phyloP scores from a whole-genome alignment of 2,888 invertebrate genomes.

The Boloria selene region DNA sequence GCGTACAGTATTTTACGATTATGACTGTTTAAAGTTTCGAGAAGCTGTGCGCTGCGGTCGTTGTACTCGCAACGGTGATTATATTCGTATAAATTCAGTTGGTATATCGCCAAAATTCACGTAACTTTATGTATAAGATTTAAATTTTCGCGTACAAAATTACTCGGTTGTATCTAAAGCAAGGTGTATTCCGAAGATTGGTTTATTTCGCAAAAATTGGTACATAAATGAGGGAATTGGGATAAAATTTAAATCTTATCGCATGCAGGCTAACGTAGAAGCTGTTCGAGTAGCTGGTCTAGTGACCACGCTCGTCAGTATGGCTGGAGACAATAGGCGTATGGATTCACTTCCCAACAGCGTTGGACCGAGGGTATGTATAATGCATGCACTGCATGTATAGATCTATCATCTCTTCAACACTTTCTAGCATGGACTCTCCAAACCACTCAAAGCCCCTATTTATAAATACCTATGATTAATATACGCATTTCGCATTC shows the following conservation, averaged over 20 bases:
- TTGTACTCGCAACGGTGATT: constrained; percentile 25
- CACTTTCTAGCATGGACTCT: constrained; percentile 14
- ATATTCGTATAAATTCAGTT: constrained; percentile 32
- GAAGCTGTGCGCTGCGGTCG: constrained; percentile 50
- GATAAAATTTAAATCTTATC: constrained; percentile 79
- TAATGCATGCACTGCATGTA: constrained; percentile 38
- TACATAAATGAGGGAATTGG: constrained; percentile 45
- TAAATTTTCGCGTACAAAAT: constrained; percentile 66
- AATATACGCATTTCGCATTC: constrained; percentile 7
- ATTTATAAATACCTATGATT: constrained; percentile 2
- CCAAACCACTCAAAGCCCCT: constrained; percentile 8
- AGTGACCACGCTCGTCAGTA: constrained; percentile 91
- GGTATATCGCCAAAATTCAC: constrained; percentile 59
- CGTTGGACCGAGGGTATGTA: constrained; percentile 79
- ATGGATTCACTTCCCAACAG: constrained; percentile 79
- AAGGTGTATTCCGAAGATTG: constrained; percentile 33
- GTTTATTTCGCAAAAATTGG: constrained; percentile 35
- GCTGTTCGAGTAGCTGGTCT: constrained; percentile 91
- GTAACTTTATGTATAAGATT: constrained; percentile 72
- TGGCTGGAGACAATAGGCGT: constrained; percentile 85
- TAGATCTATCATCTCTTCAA: constrained; percentile 34
- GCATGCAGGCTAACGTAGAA: constrained; percentile 89
- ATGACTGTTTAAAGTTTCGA: constrained; percentile 37
- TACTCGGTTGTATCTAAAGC: constrained; percentile 27
- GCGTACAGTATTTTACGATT: constrained; percentile 55